phyloP scores from a whole-genome alignment of 2,113 vertebrate species.

The Ochotona curzoniae region DNA sequence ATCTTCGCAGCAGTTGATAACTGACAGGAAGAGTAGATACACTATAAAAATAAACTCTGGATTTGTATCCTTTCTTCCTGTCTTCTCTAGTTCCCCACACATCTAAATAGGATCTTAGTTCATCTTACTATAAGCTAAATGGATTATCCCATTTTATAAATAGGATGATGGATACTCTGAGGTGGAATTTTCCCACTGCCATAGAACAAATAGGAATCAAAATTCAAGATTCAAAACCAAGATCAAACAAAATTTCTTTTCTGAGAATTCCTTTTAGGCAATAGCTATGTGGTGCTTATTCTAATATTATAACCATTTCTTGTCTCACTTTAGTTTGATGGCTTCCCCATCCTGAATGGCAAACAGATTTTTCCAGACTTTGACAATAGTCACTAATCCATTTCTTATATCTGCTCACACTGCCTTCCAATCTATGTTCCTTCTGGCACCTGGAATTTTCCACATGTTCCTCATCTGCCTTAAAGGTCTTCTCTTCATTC shows the following conservation, averaged over 20 bases:
- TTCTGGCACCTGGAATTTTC: background rate
- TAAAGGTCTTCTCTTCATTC: background rate
- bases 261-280: too few relatives aligned
- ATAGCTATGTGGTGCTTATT: background rate
- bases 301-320: background rate
- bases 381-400: background rate
- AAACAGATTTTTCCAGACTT: background rate
- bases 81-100: background rate
- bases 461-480: background rate
- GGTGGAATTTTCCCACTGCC: background rate
- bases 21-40: too few relatives aligned
- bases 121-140: background rate
- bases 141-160: background rate
- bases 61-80: background rate
- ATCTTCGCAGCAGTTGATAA: background rate
- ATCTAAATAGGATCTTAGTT: background rate
- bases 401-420: background rate
- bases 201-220: background rate
- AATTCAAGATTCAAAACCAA: constrained; percentile 36
- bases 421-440: background rate
- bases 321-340: background rate
- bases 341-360: background rate
- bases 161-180: background rate
- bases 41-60: background rate
- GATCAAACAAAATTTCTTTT: background rate